Conservation (phyloP, 2,888 invertebrate species). For the Sphinx pinastri region DNA sequence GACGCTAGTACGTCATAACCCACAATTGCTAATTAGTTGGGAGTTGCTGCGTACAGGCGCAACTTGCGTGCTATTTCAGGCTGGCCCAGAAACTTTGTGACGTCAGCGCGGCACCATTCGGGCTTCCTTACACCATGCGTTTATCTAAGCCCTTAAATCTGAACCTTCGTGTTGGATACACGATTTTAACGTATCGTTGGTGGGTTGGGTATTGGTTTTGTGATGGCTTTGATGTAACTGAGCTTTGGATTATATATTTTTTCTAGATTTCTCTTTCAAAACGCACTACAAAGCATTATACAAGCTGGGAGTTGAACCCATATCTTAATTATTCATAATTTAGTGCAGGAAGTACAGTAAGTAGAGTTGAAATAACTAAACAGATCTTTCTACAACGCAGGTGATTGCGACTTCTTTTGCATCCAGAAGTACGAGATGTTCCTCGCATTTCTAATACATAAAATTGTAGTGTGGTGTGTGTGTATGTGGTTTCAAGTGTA, state of each 20-base stretch:
- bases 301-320: no score
- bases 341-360: no score
- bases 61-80: slow-evolving; percentile 60
- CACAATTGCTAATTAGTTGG: slow-evolving; percentile 29
- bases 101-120: slow-evolving; percentile 68
- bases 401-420: no score
- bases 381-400: no score
- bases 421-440: not conserved
- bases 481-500: slow-evolving; percentile 20
- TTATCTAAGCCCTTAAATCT: not conserved
- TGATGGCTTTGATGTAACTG: no score
- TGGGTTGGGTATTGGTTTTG: no score
- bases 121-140: slow-evolving; percentile 30
- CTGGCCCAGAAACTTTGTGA: slow-evolving; percentile 71
- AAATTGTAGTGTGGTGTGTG: not conserved
- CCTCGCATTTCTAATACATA: not conserved
- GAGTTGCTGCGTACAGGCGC: slow-evolving; percentile 33
- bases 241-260: no score
- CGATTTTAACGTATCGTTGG: no score
- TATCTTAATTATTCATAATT: no score
- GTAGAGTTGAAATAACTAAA: no score
- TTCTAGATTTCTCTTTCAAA: no score
- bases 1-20: slow-evolving; percentile 10
- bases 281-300: no score
- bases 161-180: not conserved